Conservation (phyloP, 1,140 invertebrate genomes). For the Phymastichus coffea region DNA sequence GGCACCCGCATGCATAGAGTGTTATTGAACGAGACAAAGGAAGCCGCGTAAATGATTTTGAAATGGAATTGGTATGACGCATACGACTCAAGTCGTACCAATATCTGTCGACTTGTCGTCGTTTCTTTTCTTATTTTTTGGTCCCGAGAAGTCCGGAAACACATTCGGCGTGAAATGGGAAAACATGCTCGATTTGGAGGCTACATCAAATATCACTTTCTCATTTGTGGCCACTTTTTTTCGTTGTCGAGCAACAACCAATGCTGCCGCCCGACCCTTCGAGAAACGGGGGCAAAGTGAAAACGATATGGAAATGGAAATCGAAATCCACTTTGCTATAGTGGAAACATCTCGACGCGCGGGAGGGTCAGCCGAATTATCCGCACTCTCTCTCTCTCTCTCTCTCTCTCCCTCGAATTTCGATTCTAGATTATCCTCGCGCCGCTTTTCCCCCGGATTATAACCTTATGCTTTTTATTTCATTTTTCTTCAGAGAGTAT, state of each 20-base stretch:
- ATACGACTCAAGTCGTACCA: too few relatives aligned
- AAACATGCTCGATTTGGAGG: too few relatives aligned
- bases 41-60: too few relatives aligned
- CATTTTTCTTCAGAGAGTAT: background rate
- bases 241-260: constrained; percentile 6
- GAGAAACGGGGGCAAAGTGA: constrained; percentile 24
- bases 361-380: constrained; percentile 44
- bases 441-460: background rate
- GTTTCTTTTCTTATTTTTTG: too few relatives aligned
- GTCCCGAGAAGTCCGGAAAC: too few relatives aligned
- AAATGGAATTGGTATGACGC: too few relatives aligned
- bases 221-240: constrained; percentile 35
- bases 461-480: background rate
- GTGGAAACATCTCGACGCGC: constrained; percentile 47
- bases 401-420: background rate
- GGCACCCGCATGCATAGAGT: too few relatives aligned
- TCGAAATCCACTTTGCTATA: constrained; percentile 51
- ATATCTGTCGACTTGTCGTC: too few relatives aligned
- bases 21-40: too few relatives aligned
- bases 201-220: constrained; percentile 48
- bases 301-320: constrained; percentile 49
- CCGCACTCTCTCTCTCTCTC: too few relatives aligned
- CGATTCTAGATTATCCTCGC: constrained; percentile 11
- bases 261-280: background rate
- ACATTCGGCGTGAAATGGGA: too few relatives aligned